Evolutionary conservation across 2,113 vertebrate genomes (phyloP), one percentile per base, ranked within the genome.

Genomic region (Notothenia rossii): DNA sequence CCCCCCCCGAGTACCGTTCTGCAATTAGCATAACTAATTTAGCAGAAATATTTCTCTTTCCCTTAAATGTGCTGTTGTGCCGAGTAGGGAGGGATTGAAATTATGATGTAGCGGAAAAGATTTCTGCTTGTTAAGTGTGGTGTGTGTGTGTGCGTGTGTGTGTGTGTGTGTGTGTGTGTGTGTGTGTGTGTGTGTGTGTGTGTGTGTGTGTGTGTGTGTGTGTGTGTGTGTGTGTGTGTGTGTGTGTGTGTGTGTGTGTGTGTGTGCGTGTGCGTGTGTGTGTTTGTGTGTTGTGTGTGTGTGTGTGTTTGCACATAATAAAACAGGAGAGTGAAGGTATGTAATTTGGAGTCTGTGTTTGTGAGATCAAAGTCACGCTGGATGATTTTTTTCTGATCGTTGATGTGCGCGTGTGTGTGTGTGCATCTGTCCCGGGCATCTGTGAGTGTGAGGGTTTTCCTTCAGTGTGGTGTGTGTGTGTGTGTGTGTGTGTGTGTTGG

Each of bases 21-120:
- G 94, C 94, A 95, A 95, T 95, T 94, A 94, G 91, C 94, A 95
- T 94, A 92, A 94, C 93, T 94, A 96, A 95, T 95, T 95, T 94
- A 95, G 94, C 92, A 91, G 93, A 95, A 95, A 94, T 93, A 92
- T 94, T 93, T 93, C 78, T 79, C 90, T 91, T 93, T 93, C 88
- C 84, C 84, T 88, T 89, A 89, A 93, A 93, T 93, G 85, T 89
- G 88, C 81, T 58, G 84, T 86, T 83, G 86, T 84, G 71, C 46
- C 58, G 59, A 64, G 25, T 2, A 25, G 36, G 61, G 78, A 68
- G 77, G 61, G 53, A 72, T 67, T 79, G 80, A 88, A 93, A 93
- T 92, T 86, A 91, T 93, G 91, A 92, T 92, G 89, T 92, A 79
- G 91, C 87, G 88, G 83, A 92, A 93, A 90, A 91, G 86, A 91